Conservation (phyloP, 2,797 vertebrate species). For the Rhincodon typus region DNA sequence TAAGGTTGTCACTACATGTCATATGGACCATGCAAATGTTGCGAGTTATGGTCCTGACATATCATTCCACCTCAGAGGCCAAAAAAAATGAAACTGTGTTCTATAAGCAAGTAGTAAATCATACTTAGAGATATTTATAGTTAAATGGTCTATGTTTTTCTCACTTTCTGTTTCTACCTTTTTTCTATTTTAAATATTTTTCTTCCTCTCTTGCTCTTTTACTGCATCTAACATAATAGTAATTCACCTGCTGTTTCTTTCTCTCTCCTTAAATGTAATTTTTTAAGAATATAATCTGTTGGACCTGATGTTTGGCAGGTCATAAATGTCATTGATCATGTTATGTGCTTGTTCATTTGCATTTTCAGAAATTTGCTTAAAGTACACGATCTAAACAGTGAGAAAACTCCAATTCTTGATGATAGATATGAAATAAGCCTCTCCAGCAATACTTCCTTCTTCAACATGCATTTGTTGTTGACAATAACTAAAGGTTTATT, state of each 20-base stretch:
- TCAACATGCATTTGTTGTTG: not conserved
- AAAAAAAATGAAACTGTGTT: not conserved
- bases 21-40: not conserved
- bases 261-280: not conserved
- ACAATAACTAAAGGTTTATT: not conserved
- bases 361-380: too few species aligned
- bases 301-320: not conserved
- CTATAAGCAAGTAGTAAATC: not conserved
- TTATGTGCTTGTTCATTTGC: not conserved
- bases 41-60: not conserved
- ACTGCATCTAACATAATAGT: not conserved
- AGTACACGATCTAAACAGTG: not conserved
- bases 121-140: not conserved
- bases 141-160: not conserved
- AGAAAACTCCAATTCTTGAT: not conserved
- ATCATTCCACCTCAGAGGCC: not conserved
- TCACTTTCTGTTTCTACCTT: not conserved
- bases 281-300: not conserved
- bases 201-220: not conserved
- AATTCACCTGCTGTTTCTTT: not conserved
- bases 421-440: too few species aligned
- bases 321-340: not conserved
- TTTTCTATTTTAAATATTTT: not conserved
- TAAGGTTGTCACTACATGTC: not conserved
- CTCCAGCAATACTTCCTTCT: not conserved